phyloP scores from a whole-genome alignment of 2,888 invertebrate species.

The Euclidia mi region DNA sequence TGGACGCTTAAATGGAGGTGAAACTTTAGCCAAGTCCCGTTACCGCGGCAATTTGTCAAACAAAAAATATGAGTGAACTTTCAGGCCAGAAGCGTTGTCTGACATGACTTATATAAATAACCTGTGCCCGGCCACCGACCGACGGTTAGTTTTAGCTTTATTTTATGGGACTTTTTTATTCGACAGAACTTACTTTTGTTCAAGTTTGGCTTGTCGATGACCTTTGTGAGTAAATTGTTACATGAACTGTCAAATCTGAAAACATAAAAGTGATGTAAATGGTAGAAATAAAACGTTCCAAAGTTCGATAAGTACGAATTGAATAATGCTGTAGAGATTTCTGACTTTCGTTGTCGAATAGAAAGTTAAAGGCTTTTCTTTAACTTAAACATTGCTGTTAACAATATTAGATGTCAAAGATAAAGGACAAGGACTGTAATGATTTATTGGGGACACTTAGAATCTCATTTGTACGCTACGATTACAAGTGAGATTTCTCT shows the following conservation, averaged over 20 bases:
- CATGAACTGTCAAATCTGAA: constrained; percentile 16
- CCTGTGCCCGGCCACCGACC: constrained; percentile 65
- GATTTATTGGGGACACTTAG: constrained; percentile 18
- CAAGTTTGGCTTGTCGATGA: constrained; percentile 49
- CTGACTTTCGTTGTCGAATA: no score
- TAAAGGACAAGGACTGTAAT: constrained; percentile 6
- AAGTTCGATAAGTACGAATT: no score
- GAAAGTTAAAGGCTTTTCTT: no score
- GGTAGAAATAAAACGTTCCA: no score
- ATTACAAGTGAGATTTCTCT: constrained; percentile 10
- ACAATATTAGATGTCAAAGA: constrained; percentile 14
- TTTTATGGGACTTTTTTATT: constrained; percentile 68
- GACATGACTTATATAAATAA: constrained; percentile 86
- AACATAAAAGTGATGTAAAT: constrained; percentile 6
- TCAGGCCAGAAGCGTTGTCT: constrained; percentile 80
- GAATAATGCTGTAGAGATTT: no score
- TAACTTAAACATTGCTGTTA: not conserved
- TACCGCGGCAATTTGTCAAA: constrained; percentile 87
- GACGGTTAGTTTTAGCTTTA: constrained; percentile 71
- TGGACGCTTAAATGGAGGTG: constrained; percentile 84
- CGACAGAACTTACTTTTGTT: constrained; percentile 57
- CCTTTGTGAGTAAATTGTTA: constrained; percentile 46
- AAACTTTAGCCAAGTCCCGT: constrained; percentile 86
- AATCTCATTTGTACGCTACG: constrained; percentile 20
- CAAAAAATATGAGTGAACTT: constrained; percentile 87